These are phyloP conservation scores for Galago senegalensis DNA, from an alignment of 2,797 vertebrate genomes.

Conservation along the genomic window DNA sequence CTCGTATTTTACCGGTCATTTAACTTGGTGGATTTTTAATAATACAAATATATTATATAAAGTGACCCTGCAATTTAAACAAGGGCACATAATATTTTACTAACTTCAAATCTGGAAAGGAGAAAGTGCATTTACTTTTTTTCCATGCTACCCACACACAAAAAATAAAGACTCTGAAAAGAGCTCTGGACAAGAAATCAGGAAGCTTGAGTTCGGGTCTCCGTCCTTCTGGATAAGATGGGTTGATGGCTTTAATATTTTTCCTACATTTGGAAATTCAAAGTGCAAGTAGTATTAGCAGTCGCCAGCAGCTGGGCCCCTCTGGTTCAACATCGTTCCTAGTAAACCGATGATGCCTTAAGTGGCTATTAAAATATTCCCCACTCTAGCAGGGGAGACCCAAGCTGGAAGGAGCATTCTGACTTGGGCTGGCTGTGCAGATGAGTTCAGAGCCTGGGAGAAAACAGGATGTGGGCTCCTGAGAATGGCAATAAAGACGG, in stretches of 20 bases:
- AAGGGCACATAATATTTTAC: constrained; percentile 66
- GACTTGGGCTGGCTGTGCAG: neutral
- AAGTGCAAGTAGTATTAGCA: neutral
- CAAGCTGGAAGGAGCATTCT: neutral
- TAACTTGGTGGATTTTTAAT: constrained; percentile 74
- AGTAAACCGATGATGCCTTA: neutral
- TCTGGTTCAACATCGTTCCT: neutral
- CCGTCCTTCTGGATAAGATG: constrained; percentile 38
- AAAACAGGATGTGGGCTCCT: constrained; percentile 66
- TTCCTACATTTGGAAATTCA: neutral
- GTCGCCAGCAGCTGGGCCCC: neutral
- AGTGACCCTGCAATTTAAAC: constrained; percentile 71
- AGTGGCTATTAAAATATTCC: neutral
- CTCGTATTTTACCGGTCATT: constrained; percentile 73
- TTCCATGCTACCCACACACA: neutral
- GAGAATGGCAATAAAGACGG: constrained; percentile 48
- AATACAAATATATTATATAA: constrained; percentile 72
- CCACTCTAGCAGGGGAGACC: neutral
- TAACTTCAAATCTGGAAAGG: constrained; percentile 66
- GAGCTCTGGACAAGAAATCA: constrained; percentile 1
- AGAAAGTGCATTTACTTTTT: neutral
- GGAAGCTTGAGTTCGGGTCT: neutral
- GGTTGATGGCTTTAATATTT: neutral
- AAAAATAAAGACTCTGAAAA: constrained; percentile 57
- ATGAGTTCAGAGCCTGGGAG: constrained; percentile 24